Evolutionary conservation across 2,797 vertebrate genomes (phyloP).

Genomic region (Fundulus diaphanus): DNA sequence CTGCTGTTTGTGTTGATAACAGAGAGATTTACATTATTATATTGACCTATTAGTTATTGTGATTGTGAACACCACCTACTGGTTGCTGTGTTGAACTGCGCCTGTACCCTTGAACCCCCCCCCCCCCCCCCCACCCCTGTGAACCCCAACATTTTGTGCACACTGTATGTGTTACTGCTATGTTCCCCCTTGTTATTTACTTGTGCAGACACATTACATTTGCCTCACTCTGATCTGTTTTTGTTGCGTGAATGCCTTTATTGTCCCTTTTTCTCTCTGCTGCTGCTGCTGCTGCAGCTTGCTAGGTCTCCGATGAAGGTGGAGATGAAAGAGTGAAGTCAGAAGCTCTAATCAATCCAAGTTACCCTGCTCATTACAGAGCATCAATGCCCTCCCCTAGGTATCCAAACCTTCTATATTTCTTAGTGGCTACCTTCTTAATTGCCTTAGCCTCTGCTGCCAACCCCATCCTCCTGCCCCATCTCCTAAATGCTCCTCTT

Average conservation of each 20-base stretch:
- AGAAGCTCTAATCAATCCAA: constrained; percentile 64
- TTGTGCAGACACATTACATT: constrained; percentile 55
- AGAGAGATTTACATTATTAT: constrained; percentile 75
- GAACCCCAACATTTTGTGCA: constrained; percentile 53
- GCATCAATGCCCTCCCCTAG: constrained; percentile 52
- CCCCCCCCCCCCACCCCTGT: not conserved
- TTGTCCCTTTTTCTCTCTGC: constrained; percentile 30
- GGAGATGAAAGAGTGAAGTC: constrained; percentile 70
- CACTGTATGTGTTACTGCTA: constrained; percentile 66
- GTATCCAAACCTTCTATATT: constrained; percentile 61
- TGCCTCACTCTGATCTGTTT: constrained; percentile 43
- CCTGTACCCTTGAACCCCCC: constrained; percentile 43
- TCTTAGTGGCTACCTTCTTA: constrained; percentile 70
- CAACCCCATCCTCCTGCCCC: constrained; percentile 42
- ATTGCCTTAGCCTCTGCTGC: constrained; percentile 74
- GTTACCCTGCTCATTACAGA: constrained; percentile 63
- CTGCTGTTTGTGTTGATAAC: constrained; percentile 75
- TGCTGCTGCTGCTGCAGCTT: constrained; percentile 46
- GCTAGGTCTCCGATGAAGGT: constrained; percentile 36
- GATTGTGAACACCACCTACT: constrained; percentile 73
- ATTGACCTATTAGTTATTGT: constrained; percentile 76
- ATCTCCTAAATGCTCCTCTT: constrained; percentile 41
- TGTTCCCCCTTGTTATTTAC: constrained; percentile 59
- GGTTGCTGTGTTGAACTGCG: constrained; percentile 74
- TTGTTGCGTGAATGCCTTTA: constrained; percentile 39